Percentiles rank a stretch among this genome's conserved stretches.
These are phyloP conservation scores for Hephaestus fuliginosus DNA, from an alignment of 2,797 vertebrate species.

Conservation along the genomic window DNA sequence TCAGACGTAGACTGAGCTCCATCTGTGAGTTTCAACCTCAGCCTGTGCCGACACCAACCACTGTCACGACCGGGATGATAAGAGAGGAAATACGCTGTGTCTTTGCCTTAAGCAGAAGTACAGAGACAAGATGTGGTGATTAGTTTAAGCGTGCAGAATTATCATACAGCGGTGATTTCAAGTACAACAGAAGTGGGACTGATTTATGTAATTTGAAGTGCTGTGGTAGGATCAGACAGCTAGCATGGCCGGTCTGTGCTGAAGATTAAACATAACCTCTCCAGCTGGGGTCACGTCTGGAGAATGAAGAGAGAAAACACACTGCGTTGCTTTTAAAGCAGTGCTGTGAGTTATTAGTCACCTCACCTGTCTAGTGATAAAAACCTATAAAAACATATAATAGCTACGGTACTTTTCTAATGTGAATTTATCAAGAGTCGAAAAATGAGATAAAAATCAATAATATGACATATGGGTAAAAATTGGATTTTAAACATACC, in stretches of 20 bases:
- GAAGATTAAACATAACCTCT: slow-evolving; percentile 51
- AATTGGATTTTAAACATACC: slow-evolving; percentile 3
- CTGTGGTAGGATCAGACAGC: slow-evolving; percentile 38
- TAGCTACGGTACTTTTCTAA: background rate
- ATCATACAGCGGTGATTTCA: slow-evolving; percentile 46
- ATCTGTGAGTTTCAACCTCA: slow-evolving; percentile 31
- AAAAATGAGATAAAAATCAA: background rate
- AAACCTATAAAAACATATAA: background rate
- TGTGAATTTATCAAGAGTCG: background rate
- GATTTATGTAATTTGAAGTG: slow-evolving; percentile 44
- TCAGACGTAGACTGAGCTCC: slow-evolving; percentile 17
- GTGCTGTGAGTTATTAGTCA: background rate
- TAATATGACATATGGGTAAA: background rate
- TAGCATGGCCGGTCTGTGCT: background rate
- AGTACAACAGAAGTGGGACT: slow-evolving; percentile 25
- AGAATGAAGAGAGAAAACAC: slow-evolving; percentile 17
- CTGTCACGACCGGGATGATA: slow-evolving; percentile 28
- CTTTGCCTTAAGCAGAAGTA: slow-evolving; percentile 40
- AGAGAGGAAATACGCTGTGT: slow-evolving; percentile 15
- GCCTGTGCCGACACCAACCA: slow-evolving; percentile 10
- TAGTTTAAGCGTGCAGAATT: slow-evolving; percentile 48
- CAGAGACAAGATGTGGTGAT: slow-evolving; percentile 38
- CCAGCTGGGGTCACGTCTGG: slow-evolving; percentile 4
- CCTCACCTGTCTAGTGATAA: background rate
- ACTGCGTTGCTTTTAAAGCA: background rate